These are phyloP conservation scores for Hapalemur alaotrensis DNA, from an alignment of 2,797 vertebrate species.

Conservation along the genomic window DNA sequence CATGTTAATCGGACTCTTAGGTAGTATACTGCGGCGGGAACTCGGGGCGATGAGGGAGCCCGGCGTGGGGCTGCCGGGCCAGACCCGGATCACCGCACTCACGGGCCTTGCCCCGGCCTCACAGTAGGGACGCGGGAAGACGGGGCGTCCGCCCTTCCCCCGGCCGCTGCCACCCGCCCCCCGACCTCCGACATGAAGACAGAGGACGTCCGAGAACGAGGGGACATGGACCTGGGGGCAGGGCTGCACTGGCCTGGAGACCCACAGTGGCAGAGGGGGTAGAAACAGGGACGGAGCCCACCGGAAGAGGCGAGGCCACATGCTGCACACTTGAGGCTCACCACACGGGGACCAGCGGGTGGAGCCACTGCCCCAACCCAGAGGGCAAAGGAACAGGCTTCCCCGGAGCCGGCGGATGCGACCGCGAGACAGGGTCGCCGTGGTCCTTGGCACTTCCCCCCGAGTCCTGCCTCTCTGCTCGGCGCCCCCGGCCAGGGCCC, in stretches of 20 bases:
- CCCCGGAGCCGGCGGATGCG: slow-evolving; percentile 87
- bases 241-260: slow-evolving; percentile 20
- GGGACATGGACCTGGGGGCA: slow-evolving; percentile 56
- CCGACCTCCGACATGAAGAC: slow-evolving; percentile 60
- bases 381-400: slow-evolving; percentile 81
- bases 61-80: slow-evolving; percentile 38
- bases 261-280: background rate
- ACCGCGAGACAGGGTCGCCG: slow-evolving; percentile 88
- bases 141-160: fast-evolving
- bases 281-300: slow-evolving; percentile 55
- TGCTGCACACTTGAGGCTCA: slow-evolving; percentile 88
- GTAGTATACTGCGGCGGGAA: slow-evolving; percentile 78
- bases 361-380: fast-evolving
- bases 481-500: slow-evolving; percentile 74
- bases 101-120: background rate
- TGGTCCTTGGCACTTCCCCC: slow-evolving; percentile 81
- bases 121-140: fast-evolving
- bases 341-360: slow-evolving; percentile 81
- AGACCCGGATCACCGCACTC: fast-evolving
- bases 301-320: slow-evolving; percentile 87
- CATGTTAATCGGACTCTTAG: slow-evolving; percentile 84
- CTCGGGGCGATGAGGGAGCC: slow-evolving; percentile 50
- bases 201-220: slow-evolving; percentile 66
- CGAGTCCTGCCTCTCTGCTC: slow-evolving; percentile 83
- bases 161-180: background rate